Conservation (phyloP, 2,888 invertebrate genomes). For the Hyposoter dolosus region DNA sequence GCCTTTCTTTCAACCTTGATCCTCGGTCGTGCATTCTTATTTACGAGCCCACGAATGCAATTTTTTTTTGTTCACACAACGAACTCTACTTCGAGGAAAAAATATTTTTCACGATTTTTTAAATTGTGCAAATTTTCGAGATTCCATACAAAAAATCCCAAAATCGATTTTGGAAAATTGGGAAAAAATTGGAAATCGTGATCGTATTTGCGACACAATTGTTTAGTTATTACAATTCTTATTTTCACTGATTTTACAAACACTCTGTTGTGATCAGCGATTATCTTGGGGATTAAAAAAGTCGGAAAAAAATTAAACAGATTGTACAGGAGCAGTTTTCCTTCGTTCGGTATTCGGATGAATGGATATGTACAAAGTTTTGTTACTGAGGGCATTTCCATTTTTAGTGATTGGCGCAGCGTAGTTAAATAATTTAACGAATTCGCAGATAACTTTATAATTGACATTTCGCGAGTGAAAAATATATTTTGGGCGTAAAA, state of each 20-base stretch:
- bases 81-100: not conserved
- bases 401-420: not conserved
- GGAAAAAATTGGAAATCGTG: too few species aligned
- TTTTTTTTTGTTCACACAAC: constrained; percentile 3
- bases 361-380: not conserved
- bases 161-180: too few species aligned
- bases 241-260: not conserved
- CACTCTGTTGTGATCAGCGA: not conserved
- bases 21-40: constrained; percentile 18
- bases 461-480: not conserved
- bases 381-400: constrained; percentile 2
- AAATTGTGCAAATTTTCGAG: not conserved
- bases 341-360: not conserved
- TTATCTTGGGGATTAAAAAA: not conserved
- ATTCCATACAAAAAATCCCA: too few species aligned
- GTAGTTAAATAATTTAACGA: not conserved
- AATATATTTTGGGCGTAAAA: not conserved
- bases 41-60: not conserved
- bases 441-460: not conserved
- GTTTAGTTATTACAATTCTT: not conserved
- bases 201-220: not conserved
- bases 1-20: constrained; percentile 54
- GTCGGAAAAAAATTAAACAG: not conserved
- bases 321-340: not conserved
- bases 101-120: not conserved